Percentiles rank a stretch among this genome's conserved stretches.
Evolutionary conservation across 2,888 invertebrate genomes (phyloP).

Genomic region (Lordiphosa andalusiaca): DNA sequence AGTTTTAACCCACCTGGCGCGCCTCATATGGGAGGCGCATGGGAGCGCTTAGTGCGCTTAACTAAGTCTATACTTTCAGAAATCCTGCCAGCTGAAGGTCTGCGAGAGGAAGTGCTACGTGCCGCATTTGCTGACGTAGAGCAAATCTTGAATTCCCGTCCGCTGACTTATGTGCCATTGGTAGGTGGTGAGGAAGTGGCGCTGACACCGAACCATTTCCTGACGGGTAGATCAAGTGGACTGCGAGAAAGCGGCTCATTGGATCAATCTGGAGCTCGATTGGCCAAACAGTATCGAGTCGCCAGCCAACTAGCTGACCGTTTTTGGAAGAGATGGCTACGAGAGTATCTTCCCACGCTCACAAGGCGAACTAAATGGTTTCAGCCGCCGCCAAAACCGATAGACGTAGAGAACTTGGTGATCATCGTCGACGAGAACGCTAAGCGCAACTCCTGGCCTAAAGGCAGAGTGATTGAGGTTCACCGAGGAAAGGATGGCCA

Average conservation of each 20-base stretch:
- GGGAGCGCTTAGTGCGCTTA: no score
- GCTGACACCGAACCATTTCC: no score
- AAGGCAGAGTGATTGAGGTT: slow-evolving; percentile 7
- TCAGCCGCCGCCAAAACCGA: no score
- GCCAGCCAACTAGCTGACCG: neutral
- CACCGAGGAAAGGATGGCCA: slow-evolving; percentile 2
- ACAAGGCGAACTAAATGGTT: slow-evolving; percentile 4
- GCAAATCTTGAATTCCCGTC: no score
- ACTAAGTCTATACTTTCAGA: no score
- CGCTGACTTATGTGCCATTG: no score
- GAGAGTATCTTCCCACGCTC: no score
- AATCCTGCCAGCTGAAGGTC: no score
- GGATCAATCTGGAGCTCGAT: neutral
- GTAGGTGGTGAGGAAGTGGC: no score
- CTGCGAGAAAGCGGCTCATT: neutral
- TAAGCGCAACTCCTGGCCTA: slow-evolving; percentile 10
- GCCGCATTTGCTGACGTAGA: no score
- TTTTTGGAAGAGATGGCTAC: neutral
- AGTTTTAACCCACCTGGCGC: neutral
- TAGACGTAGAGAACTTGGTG: slow-evolving; percentile 4
- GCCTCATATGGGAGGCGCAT: no score
- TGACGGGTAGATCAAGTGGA: neutral
- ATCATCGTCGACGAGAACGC: slow-evolving; percentile 7
- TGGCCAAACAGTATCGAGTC: neutral
- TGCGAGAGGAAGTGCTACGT: no score